A percentile compares a stretch with the other conserved stretches of the same genome.
phyloP scores from a whole-genome alignment of 2,113 vertebrate species.

The Crotalus viridis region DNA sequence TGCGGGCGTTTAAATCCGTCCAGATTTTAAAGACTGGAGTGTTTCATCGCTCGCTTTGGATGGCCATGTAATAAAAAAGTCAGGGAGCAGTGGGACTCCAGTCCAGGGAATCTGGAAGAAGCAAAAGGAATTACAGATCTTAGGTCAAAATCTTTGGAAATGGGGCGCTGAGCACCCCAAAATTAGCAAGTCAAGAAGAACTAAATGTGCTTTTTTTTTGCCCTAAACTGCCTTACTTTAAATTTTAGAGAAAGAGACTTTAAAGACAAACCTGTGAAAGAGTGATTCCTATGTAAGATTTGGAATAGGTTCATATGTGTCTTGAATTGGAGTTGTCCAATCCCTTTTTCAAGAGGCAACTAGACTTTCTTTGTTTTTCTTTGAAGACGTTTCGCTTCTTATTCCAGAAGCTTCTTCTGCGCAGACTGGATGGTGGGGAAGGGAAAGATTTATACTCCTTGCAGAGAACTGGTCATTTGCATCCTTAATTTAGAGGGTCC shows the following conservation, averaged over 20 bases:
- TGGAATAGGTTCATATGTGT: neutral
- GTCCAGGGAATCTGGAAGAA: neutral
- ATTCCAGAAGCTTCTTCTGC: no score
- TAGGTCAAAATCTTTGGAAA: neutral
- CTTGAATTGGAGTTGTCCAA: neutral
- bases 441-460: no score
- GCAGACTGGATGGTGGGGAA: no score
- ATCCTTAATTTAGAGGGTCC: no score
- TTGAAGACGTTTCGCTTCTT: no score
- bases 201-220: neutral
- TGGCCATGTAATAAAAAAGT: neutral
- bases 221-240: neutral
- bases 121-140: neutral
- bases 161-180: neutral
- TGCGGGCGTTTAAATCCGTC: neutral
- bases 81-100: rapidly evolving
- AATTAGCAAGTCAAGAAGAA: neutral
- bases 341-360: no score
- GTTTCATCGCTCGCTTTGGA: neutral
- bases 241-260: neutral
- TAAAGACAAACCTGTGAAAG: neutral
- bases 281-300: neutral
- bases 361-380: no score
- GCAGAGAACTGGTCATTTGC: no score
- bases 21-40: neutral